Percentiles rank a stretch among this genome's conserved stretches.
These are phyloP conservation scores for Drosophila nikananu DNA, from an alignment of 1,140 invertebrate genomes.

Conservation along the genomic window DNA sequence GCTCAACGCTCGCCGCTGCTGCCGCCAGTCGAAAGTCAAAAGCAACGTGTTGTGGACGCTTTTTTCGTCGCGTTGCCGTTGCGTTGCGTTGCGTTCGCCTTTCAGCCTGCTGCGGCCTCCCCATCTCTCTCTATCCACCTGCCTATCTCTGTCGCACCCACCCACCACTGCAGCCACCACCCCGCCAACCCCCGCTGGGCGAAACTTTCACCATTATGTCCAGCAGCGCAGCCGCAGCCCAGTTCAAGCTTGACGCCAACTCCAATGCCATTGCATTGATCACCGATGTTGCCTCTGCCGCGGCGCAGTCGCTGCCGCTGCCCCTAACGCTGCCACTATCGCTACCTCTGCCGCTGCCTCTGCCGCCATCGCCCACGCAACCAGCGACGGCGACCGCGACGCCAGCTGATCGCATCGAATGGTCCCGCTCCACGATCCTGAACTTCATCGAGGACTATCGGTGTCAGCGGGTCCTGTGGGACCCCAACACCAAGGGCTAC, in stretches of 20 bases:
- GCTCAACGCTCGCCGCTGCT: slow-evolving; percentile 66
- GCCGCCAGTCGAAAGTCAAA: slow-evolving; percentile 82
- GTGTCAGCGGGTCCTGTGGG: slow-evolving; percentile 77
- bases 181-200: slow-evolving; percentile 28
- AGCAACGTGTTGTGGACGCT: slow-evolving; percentile 84
- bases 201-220: slow-evolving; percentile 77
- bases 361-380: slow-evolving; percentile 29
- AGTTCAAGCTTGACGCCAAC: slow-evolving; percentile 70
- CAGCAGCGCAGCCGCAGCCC: slow-evolving; percentile 74
- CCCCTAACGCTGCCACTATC: slow-evolving; percentile 22
- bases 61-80: slow-evolving; percentile 81
- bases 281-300: slow-evolving; percentile 54
- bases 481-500: slow-evolving; percentile 82
- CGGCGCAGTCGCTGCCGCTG: slow-evolving; percentile 28
- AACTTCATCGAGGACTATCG: slow-evolving; percentile 83
- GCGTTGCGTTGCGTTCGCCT: slow-evolving; percentile 76
- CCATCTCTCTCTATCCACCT: slow-evolving; percentile 30
- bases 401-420: slow-evolving; percentile 75
- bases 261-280: slow-evolving; percentile 73
- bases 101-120: slow-evolving; percentile 56
- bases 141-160: slow-evolving; percentile 43
- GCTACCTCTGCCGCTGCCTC: slow-evolving; percentile 24
- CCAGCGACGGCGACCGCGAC: slow-evolving; percentile 33
- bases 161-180: slow-evolving; percentile 18
- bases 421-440: slow-evolving; percentile 80